A percentile compares a stretch with the other conserved stretches of the same genome.
These are phyloP conservation scores for Drosophila flavopinicola DNA, from an alignment of 2,888 invertebrate species.

Conservation along the genomic window DNA sequence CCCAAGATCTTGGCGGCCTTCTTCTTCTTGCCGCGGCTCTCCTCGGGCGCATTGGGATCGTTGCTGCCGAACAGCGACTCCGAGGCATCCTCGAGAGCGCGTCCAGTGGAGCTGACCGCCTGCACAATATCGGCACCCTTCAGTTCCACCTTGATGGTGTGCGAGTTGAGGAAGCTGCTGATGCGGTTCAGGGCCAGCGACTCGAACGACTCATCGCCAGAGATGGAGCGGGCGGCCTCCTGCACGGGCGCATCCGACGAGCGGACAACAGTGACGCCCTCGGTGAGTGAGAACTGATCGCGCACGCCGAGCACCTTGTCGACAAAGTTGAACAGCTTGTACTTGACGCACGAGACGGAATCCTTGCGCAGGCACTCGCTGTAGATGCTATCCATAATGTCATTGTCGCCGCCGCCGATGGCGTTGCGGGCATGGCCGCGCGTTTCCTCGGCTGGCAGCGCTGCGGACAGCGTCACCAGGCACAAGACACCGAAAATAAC, in stretches of 20 bases:
- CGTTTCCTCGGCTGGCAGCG: slow-evolving; percentile 90
- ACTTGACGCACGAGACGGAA: slow-evolving; percentile 93
- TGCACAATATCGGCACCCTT: slow-evolving; percentile 93
- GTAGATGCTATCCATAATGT: slow-evolving; percentile 91
- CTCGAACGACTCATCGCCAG: slow-evolving; percentile 88
- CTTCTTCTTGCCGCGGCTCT: slow-evolving; percentile 92
- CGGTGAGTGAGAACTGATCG: slow-evolving; percentile 91
- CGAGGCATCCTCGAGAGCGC: slow-evolving; percentile 91
- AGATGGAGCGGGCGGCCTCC: slow-evolving; percentile 90
- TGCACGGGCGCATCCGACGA: slow-evolving; percentile 90
- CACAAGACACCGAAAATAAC: slow-evolving; percentile 85
- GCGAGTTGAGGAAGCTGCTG: slow-evolving; percentile 91
- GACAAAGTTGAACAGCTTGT: slow-evolving; percentile 93
- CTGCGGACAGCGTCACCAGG: slow-evolving; percentile 87
- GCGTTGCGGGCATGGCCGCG: slow-evolving; percentile 86
- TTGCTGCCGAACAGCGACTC: slow-evolving; percentile 87
- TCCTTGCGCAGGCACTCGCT: slow-evolving; percentile 92
- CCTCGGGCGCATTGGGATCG: slow-evolving; percentile 86
- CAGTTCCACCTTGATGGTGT: slow-evolving; percentile 92
- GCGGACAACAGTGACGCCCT: slow-evolving; percentile 93
- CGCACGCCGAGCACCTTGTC: slow-evolving; percentile 93
- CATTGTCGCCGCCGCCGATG: slow-evolving; percentile 88
- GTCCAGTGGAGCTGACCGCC: slow-evolving; percentile 91
- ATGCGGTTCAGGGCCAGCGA: slow-evolving; percentile 88
- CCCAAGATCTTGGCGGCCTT: slow-evolving; percentile 92